Percentiles rank a stretch among this genome's conserved stretches.
phyloP scores from a whole-genome alignment of 2,797 vertebrate genomes.

The Phylloscopus collybita region DNA sequence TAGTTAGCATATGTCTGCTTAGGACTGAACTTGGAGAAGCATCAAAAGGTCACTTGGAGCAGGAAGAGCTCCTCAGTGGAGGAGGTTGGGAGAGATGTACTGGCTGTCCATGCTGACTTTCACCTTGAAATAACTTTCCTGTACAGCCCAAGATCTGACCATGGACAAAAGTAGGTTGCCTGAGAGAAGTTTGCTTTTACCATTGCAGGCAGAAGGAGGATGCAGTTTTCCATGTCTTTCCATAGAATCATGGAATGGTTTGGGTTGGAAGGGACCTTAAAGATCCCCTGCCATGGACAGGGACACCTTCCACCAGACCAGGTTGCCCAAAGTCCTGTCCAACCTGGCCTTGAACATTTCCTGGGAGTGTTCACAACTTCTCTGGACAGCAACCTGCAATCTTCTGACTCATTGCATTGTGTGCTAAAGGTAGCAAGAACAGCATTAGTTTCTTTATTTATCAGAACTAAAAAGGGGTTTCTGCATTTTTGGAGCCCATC shows the following conservation, averaged over 20 bases:
- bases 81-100: not conserved
- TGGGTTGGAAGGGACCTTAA: not conserved
- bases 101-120: not conserved
- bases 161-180: not conserved
- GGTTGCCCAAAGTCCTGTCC: not conserved
- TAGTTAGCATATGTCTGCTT: not conserved
- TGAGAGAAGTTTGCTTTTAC: not conserved
- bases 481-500: not conserved
- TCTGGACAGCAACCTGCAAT: not conserved
- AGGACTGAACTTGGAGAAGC: not conserved
- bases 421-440: not conserved
- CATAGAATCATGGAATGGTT: not conserved
- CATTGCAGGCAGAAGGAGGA: not conserved
- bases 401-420: not conserved
- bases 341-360: not conserved
- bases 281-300: not conserved
- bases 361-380: not conserved
- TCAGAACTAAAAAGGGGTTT: not conserved
- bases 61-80: not conserved
- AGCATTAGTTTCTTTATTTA: not conserved
- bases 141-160: not conserved
- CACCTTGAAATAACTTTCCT: not conserved
- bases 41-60: not conserved
- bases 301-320: not conserved
- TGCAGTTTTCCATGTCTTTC: not conserved